Percentiles rank a stretch among this genome's conserved stretches.
phyloP scores from a whole-genome alignment of 2,888 invertebrate genomes.

The Didymodactylos carnosus region DNA sequence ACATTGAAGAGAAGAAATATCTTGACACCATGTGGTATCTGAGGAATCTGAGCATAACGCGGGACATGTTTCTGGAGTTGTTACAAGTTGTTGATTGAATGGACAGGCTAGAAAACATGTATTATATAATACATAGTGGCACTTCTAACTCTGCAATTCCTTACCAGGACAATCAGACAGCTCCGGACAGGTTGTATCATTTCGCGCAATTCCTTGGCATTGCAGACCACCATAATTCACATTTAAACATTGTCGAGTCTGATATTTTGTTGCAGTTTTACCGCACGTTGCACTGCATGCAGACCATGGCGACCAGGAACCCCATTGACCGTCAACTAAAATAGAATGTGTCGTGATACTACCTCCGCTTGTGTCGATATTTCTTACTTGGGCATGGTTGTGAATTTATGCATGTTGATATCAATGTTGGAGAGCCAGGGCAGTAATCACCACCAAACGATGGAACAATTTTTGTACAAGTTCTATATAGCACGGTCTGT shows the following conservation, averaged over 20 bases:
- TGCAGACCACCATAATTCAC: not conserved
- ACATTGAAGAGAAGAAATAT: not conserved
- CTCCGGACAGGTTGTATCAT: not conserved
- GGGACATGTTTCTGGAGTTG: not conserved
- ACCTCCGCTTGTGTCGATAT: too few relatives aligned
- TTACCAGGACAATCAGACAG: not conserved
- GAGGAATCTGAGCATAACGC: not conserved
- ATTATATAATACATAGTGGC: not conserved
- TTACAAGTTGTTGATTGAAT: not conserved
- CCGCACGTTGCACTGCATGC: slow-evolving; percentile 2
- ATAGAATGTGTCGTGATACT: too few relatives aligned
- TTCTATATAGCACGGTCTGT: not conserved
- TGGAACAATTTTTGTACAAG: not conserved
- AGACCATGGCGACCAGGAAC: not conserved
- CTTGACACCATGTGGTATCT: not conserved
- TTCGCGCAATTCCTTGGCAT: not conserved
- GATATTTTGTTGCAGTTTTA: not conserved
- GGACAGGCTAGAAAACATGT: not conserved
- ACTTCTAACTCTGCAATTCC: not conserved
- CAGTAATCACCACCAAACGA: not conserved
- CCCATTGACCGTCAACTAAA: not conserved
- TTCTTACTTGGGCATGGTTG: not conserved
- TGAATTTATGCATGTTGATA: not conserved
- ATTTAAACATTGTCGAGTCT: not conserved
- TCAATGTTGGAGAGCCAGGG: not conserved